Base-by-base conservation (phyloP, 2,797 vertebrate species). In the Epinephelus coioides region DNA sequence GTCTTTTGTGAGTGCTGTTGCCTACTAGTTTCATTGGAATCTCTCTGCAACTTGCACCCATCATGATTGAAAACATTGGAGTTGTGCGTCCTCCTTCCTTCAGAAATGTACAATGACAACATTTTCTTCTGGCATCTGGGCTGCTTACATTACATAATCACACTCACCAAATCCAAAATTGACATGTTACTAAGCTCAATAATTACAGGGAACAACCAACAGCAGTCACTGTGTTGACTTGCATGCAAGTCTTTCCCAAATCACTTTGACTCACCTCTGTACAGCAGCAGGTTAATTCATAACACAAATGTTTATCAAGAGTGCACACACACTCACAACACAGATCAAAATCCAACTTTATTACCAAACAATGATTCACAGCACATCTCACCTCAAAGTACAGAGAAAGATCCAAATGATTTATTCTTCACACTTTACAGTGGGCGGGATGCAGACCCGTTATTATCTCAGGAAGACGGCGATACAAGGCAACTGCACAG, bases 271-370 rank as follows among this genome's bases (percentile, higher is more conserved):
- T 63, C 50, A n/a, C n/a, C 25, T 69, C 40, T 30, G 6, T 38
- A 25, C 46, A 40, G 44, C 8, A 57, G 53, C 11, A 44, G 54
- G 30, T 73, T 59, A 19, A 61, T 60, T 40, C 34, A 67, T 23
- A 7, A 60, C 14, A 34, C 34, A 34, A 34, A 34, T 34, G 6
- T 34, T 34, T 7, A 34, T 8, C 7, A 34, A 34, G 34, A 34
- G 34, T 34, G 7, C 34, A 8, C 34, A 34, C 6, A 34, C 7
- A 8, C 7, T 34, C 34, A 34, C 34, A 34, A 34, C 34, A 46
- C 23, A 57, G 14, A 50, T 61, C 43, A 60, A 63, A 68, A 54
- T 75, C 51, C 38, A 71, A n/a, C 15, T 85, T 85, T 79, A 82
- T 79, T 84, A 34, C 54, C 14, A 81, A 71, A 60, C 2, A 76